Conservation (phyloP, 1,140 invertebrate genomes). For the Aphelinus atriplicis region DNA sequence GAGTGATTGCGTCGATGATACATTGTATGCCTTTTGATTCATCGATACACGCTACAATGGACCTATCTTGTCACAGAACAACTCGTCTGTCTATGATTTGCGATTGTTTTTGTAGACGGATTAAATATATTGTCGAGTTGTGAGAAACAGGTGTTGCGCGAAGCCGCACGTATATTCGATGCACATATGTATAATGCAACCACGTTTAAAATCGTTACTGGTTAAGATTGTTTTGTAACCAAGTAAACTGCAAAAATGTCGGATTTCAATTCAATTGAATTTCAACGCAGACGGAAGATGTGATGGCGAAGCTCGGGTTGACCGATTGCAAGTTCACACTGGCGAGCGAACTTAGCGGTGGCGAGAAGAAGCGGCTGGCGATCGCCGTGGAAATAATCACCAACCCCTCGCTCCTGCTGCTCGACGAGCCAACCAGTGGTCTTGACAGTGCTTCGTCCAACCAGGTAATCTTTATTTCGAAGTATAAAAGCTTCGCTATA, state of each 20-base stretch:
- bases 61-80: too few species aligned
- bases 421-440: conserved; percentile 79
- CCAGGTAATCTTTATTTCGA: conserved; percentile 64
- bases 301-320: conserved; percentile 70
- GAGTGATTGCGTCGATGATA: too few species aligned
- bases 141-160: too few species aligned
- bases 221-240: too few species aligned
- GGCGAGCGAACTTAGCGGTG: conserved; percentile 78
- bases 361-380: conserved; percentile 85
- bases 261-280: not conserved
- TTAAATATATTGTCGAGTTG: too few species aligned
- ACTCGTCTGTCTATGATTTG: too few species aligned
- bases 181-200: too few species aligned
- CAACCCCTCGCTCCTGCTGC: conserved; percentile 77
- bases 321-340: conserved; percentile 72
- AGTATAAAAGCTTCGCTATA: not conserved
- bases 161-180: too few species aligned
- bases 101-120: too few species aligned
- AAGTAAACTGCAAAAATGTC: not conserved
- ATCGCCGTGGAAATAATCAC: conserved; percentile 86
- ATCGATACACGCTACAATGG: too few species aligned
- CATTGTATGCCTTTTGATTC: too few species aligned
- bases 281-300: conserved; percentile 67
- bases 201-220: too few species aligned
- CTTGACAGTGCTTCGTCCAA: conserved; percentile 79